Conservation (phyloP, 2,888 invertebrate genomes). For the Hartigia nigra region DNA sequence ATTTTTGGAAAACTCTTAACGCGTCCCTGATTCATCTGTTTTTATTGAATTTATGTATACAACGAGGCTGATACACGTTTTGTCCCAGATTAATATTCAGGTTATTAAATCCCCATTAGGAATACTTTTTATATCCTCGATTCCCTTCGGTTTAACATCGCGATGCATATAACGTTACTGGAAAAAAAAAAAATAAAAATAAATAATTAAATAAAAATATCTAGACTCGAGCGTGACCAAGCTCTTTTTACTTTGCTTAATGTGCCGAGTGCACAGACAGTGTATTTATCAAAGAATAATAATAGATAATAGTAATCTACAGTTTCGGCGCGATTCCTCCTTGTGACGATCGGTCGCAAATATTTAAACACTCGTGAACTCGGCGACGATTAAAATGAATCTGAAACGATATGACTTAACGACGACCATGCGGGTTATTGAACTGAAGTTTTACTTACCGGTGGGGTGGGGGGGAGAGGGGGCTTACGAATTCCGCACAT, state of each 20-base stretch:
- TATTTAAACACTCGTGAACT: neutral
- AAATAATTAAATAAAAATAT: too few relatives aligned
- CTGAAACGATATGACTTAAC: neutral
- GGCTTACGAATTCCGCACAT: neutral
- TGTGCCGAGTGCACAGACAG: neutral
- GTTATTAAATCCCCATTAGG: neutral
- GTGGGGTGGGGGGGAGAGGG: too few relatives aligned
- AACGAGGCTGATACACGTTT: neutral
- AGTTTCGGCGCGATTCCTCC: neutral
- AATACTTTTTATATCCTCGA: neutral
- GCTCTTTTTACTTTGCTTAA: neutral
- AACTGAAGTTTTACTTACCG: neutral
- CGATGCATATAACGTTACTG: neutral
- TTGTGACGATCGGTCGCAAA: neutral
- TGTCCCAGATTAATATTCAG: neutral
- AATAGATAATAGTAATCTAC: neutral
- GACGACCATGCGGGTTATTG: neutral
- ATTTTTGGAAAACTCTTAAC: neutral
- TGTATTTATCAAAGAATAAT: neutral
- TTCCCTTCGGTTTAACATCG: neutral
- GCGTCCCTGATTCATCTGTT: neutral
- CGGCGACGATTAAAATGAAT: neutral
- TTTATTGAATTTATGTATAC: neutral
- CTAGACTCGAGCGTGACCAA: neutral
- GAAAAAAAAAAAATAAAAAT: too few relatives aligned